A percentile compares a stretch with the other conserved stretches of the same genome.
Conservation (phyloP, 2,888 invertebrate species). For the Vesta saturnalis region DNA sequence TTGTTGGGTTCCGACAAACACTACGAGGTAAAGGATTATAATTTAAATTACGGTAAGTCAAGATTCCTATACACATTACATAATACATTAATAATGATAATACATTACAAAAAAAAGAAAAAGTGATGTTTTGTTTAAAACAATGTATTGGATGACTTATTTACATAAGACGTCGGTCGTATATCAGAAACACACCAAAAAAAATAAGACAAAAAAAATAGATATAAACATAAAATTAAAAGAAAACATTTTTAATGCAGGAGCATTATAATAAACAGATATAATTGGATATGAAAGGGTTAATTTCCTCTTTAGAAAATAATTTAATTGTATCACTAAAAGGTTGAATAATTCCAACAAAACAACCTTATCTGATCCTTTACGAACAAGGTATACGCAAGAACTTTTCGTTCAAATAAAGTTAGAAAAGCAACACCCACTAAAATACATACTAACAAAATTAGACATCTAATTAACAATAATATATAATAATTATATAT, state of each 20-base stretch:
- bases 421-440: conserved; percentile 76
- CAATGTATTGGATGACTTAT: too few relatives aligned
- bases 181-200: conserved; percentile 64
- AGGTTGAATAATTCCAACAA: conserved; percentile 73
- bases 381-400: conserved; percentile 79
- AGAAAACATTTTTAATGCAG: too few relatives aligned
- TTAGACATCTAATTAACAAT: conserved; percentile 55
- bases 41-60: too few relatives aligned
- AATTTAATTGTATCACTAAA: conserved; percentile 79
- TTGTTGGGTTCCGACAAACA: conserved; percentile 13
- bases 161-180: too few relatives aligned
- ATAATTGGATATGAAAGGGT: conserved; percentile 69
- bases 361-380: conserved; percentile 77
- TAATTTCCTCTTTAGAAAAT: conserved; percentile 73
- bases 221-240: conserved; percentile 68
- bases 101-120: too few relatives aligned
- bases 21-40: too few relatives aligned
- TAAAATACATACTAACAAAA: conserved; percentile 70
- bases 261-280: conserved; percentile 70
- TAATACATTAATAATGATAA: too few relatives aligned
- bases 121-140: too few relatives aligned
- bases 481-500: conserved; percentile 26
- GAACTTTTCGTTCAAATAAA: conserved; percentile 75
- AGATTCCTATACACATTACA: too few relatives aligned
- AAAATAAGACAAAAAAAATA: conserved; percentile 70